Base-by-base conservation (phyloP, 2,888 invertebrate species). In the Zhengitettix transpicula region DNA sequence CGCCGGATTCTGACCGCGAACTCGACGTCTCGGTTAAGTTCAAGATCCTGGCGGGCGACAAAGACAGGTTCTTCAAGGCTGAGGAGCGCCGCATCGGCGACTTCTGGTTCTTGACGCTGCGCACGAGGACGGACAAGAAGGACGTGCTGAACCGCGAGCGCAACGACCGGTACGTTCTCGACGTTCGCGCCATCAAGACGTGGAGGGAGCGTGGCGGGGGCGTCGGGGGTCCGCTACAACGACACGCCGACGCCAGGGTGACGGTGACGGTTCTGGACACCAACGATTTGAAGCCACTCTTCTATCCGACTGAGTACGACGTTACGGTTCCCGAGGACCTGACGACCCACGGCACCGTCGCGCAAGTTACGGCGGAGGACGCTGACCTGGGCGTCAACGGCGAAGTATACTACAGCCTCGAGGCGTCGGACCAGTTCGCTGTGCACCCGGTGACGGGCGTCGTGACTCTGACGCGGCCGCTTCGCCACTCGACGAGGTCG, bases 351-450 rank as follows among this genome's bases (percentile, higher is more conserved):
- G 81, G 83, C 60, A 89, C 86, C 71, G 81, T 95, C 61, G 74
- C 86, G 51, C 82, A 80, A 69, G 89, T 91, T 57, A 77, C 83
- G 44, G 98, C 97, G 0, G 94, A 93, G 69, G 98, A 99, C 75
- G 96, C 98, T 7, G 98, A 99, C 73, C 77, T 91, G 44, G 98
- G 97, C 3, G 79, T 91, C 67, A 98, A 98, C 73, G 95, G 96
- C 1, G 94, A 97, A 76, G 91, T 98, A 67, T 97, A 97, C 75
- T 98, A 96, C 75, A 94, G 92, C 72, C 84, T 98, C 68, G 47
- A 89, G 66, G 80, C 82, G 61, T 89, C 86, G 55, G 86, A 89
- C 69, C 84, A 84, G 67, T 98, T 97, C 72, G 87, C 92, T 44
- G 85, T 99, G 60, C 94, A 98, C 73, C 94, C 96, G 1, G 89